These are phyloP conservation scores for Dryoscopus gambensis DNA, from an alignment of 2,113 vertebrate species.

Conservation along the genomic window DNA sequence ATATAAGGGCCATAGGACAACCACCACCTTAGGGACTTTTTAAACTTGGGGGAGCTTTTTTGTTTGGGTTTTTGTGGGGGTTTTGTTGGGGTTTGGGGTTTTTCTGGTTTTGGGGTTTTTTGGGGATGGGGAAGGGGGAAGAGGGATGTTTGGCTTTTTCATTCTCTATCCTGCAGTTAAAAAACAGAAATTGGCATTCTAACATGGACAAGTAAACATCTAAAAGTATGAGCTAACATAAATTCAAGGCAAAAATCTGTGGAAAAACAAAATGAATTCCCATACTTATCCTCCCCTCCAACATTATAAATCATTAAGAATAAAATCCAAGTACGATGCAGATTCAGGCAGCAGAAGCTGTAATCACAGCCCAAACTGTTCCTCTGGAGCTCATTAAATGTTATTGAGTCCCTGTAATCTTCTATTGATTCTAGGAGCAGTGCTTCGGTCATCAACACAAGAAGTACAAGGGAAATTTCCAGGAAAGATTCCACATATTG, in stretches of 20 bases:
- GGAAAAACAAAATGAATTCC: neutral
- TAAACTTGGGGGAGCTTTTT: neutral
- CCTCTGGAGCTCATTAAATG: conserved; percentile 13
- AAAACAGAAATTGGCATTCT: neutral
- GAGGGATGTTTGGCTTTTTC: neutral
- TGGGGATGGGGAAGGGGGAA: rapidly evolving
- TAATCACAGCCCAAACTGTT: neutral
- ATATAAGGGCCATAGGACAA: neutral
- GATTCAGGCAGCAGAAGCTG: neutral
- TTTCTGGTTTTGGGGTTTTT: neutral
- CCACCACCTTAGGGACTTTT: neutral
- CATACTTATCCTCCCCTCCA: neutral
- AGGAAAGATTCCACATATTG: neutral
- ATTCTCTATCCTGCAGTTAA: neutral
- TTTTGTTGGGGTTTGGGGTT: neutral
- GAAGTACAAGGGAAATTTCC: neutral
- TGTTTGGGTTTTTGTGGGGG: neutral
- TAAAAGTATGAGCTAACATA: neutral
- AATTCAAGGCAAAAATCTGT: neutral
- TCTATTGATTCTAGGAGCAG: neutral
- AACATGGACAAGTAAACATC: neutral
- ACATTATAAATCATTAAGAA: neutral
- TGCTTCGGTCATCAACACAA: neutral
- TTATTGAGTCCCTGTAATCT: neutral
- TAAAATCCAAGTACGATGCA: neutral